Percentiles rank a stretch among this genome's conserved stretches.
phyloP scores from a whole-genome alignment of 2,888 invertebrate genomes.

The Diarsia mendica region DNA sequence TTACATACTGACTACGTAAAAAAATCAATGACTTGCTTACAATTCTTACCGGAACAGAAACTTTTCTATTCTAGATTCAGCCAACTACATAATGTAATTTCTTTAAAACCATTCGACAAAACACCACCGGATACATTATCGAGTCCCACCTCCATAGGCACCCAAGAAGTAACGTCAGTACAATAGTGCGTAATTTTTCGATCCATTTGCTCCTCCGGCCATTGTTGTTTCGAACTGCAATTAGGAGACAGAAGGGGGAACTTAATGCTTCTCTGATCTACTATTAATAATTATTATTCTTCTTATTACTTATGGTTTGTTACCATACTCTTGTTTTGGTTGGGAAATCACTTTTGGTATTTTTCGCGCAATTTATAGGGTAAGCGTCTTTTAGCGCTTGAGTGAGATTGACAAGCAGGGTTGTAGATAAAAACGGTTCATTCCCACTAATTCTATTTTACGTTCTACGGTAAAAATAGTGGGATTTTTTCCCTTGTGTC shows the following conservation, averaged over 20 bases:
- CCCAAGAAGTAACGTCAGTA: slow-evolving; percentile 65
- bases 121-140: slow-evolving; percentile 41
- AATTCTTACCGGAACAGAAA: too few species aligned
- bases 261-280: slow-evolving; percentile 71
- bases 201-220: slow-evolving; percentile 77
- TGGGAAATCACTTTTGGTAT: slow-evolving; percentile 31
- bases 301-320: slow-evolving; percentile 68
- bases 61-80: too few species aligned
- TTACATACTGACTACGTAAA: too few species aligned
- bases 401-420: neutral
- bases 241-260: slow-evolving; percentile 65
- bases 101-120: slow-evolving; percentile 14
- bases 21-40: too few species aligned
- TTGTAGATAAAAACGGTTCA: too few species aligned
- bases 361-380: slow-evolving; percentile 7
- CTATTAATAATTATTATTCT: slow-evolving; percentile 78
- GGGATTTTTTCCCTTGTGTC: too few species aligned
- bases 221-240: slow-evolving; percentile 75
- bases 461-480: too few species aligned
- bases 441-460: too few species aligned
- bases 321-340: slow-evolving; percentile 56
- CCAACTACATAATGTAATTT: too few species aligned
- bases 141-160: slow-evolving; percentile 39
- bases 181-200: slow-evolving; percentile 85
- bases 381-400: neutral